A percentile compares a stretch with the other conserved stretches of the same genome.
These are phyloP conservation scores for Acrossocheilus fasciatus DNA, from an alignment of 2,797 vertebrate species.

Conservation along the genomic window DNA sequence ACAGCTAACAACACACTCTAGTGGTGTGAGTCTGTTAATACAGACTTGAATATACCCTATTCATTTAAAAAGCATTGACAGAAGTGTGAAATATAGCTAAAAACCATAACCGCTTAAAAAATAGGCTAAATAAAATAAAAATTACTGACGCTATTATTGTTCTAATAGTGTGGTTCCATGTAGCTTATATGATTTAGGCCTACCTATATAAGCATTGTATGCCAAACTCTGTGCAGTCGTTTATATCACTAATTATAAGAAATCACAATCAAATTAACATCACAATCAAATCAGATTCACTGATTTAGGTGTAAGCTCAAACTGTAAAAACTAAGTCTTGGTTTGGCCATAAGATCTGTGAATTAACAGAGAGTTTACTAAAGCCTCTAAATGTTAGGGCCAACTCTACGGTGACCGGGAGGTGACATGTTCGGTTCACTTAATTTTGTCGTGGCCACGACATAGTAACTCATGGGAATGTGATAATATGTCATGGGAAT, in stretches of 20 bases:
- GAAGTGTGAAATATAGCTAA: too few relatives aligned
- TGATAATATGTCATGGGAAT: too few relatives aligned
- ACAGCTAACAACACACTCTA: constrained; percentile 57
- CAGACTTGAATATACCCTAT: neutral
- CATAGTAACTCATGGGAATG: too few relatives aligned
- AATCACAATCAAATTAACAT: neutral
- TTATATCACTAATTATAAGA: neutral
- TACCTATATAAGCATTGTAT: neutral
- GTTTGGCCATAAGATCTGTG: neutral
- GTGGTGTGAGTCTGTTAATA: constrained; percentile 54
- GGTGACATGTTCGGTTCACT: too few relatives aligned
- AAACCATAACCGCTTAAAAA: too few relatives aligned
- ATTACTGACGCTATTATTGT: too few relatives aligned
- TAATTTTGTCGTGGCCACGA: too few relatives aligned
- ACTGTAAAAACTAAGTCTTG: neutral
- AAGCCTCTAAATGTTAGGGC: constrained; percentile 5
- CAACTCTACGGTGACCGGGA: neutral
- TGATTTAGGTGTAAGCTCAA: neutral
- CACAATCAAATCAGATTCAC: neutral
- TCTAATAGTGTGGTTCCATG: neutral
- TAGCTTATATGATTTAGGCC: neutral
- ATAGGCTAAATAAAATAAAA: too few relatives aligned
- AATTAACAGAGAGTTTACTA: constrained; percentile 29
- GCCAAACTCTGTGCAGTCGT: neutral
- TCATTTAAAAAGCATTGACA: neutral